These are phyloP conservation scores for Charina bottae DNA, from an alignment of 2,113 vertebrate species.

Conservation along the genomic window DNA sequence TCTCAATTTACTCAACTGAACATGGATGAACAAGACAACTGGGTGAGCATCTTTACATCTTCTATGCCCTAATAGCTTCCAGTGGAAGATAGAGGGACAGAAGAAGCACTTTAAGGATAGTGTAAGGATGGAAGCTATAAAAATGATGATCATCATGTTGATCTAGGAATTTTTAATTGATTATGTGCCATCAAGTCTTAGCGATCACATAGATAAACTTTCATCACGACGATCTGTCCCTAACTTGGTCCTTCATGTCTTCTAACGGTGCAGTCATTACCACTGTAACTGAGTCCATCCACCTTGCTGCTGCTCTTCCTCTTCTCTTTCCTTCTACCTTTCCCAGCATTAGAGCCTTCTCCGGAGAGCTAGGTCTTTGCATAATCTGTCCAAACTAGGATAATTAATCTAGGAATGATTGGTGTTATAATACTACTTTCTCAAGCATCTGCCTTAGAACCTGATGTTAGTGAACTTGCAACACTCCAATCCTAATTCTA, in stretches of 20 bases:
- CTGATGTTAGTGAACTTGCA: neutral
- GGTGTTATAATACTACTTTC: constrained; percentile 24
- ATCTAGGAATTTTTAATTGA: neutral
- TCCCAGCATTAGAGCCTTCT: neutral
- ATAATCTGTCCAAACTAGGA: neutral
- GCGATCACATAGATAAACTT: neutral
- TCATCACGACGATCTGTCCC: neutral
- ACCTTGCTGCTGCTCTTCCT: neutral
- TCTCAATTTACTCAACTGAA: constrained; percentile 49
- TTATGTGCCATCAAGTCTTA: neutral
- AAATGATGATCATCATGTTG: neutral
- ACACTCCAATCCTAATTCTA: neutral
- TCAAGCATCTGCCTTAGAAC: neutral
- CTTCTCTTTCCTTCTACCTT: neutral
- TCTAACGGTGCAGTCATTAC: neutral
- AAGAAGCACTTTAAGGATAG: constrained; percentile 38
- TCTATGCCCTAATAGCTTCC: constrained; percentile 41
- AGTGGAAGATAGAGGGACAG: constrained; percentile 9
- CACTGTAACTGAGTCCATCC: neutral
- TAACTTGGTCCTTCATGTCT: neutral
- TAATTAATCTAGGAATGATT: neutral
- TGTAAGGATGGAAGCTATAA: constrained; percentile 20
- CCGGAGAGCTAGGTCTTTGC: neutral
- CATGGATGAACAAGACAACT: constrained; percentile 56
- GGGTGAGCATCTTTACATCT: constrained; percentile 46